A percentile compares a stretch with the other conserved stretches of the same genome.
Evolutionary conservation across 2,888 invertebrate species (phyloP).

Genomic region (Lutraria lutraria): DNA sequence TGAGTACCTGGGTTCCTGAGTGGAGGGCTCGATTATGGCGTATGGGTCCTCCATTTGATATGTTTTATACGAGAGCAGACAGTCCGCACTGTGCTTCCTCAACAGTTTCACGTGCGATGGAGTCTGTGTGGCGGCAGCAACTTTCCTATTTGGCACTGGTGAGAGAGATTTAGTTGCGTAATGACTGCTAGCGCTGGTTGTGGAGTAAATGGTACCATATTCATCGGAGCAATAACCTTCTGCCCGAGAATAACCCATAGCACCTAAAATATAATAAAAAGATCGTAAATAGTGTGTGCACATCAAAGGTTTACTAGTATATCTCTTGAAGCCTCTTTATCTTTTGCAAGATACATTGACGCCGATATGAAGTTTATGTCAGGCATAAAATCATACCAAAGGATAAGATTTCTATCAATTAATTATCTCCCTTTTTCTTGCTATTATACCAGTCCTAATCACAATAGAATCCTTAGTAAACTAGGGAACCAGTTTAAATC

Average conservation of each 20-base stretch:
- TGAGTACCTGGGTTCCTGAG: conserved; percentile 69
- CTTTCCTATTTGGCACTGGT: conserved; percentile 76
- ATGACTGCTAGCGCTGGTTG: conserved; percentile 44
- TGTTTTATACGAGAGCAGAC: conserved; percentile 80
- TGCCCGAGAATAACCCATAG: conserved; percentile 55
- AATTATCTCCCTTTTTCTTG: too few relatives aligned
- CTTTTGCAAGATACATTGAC: too few relatives aligned
- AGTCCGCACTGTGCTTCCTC: conserved; percentile 82
- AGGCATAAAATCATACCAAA: too few relatives aligned
- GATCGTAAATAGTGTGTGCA: background rate
- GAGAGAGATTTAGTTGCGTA: conserved; percentile 71
- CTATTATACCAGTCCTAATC: too few relatives aligned
- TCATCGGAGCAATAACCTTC: conserved; percentile 73
- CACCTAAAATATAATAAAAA: conserved; percentile 65
- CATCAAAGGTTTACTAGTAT: too few relatives aligned
- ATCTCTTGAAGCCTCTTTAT: too few relatives aligned
- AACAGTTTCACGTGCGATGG: conserved; percentile 73
- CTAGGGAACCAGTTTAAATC: too few relatives aligned
- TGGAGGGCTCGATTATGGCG: conserved; percentile 55
- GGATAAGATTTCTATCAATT: too few relatives aligned
- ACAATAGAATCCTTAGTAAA: too few relatives aligned
- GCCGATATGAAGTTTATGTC: too few relatives aligned
- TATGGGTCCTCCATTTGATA: conserved; percentile 80
- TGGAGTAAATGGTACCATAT: conserved; percentile 66
- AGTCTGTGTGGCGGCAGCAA: conserved; percentile 79